These are phyloP conservation scores for Bombus superbus DNA, from an alignment of 1,140 invertebrate species.

Conservation along the genomic window DNA sequence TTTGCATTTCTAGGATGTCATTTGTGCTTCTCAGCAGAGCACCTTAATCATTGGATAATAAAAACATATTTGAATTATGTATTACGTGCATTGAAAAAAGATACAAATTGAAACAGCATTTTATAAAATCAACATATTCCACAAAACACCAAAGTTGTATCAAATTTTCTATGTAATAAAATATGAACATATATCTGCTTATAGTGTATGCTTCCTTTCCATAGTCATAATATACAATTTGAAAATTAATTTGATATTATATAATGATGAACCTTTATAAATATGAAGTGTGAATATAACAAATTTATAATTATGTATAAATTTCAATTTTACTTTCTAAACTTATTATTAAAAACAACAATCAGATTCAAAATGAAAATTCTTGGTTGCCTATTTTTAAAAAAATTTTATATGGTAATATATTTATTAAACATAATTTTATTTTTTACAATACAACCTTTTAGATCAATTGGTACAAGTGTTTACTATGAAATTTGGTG, in stretches of 20 bases:
- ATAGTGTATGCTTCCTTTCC: constrained; percentile 14
- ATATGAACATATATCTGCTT: constrained; percentile 10
- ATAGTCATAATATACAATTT: neutral
- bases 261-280: neutral
- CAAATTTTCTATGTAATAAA: constrained; percentile 24
- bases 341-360: neutral
- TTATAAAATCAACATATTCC: neutral
- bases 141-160: constrained; percentile 18
- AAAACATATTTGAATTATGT: constrained; percentile 61
- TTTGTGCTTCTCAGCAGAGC: constrained; percentile 58
- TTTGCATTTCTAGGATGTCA: constrained; percentile 72
- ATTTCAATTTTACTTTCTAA: neutral
- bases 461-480: constrained; percentile 37
- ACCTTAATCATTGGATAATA: constrained; percentile 73
- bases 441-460: constrained; percentile 8
- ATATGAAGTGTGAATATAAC: neutral
- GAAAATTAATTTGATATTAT: neutral
- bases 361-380: constrained; percentile 21
- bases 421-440: neutral
- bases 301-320: neutral
- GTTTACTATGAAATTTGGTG: constrained; percentile 45
- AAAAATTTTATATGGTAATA: neutral
- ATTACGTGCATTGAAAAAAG: neutral
- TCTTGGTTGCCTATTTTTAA: constrained; percentile 52
- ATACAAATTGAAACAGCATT: neutral